Conservation (phyloP, 2,797 vertebrate species). For the Artibeus lituratus region DNA sequence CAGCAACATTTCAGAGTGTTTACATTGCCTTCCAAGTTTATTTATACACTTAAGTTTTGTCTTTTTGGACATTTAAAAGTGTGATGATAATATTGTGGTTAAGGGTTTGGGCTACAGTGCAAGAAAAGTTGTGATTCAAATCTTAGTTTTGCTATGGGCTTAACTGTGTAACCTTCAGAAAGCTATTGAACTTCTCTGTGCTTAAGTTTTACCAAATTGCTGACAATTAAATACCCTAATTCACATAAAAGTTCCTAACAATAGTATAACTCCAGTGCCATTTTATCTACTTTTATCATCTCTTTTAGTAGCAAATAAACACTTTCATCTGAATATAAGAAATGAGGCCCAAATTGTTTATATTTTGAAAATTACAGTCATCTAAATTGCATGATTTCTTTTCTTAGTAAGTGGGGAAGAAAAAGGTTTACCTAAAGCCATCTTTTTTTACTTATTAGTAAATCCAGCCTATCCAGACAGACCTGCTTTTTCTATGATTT, state of each 20-base stretch:
- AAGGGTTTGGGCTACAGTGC: neutral
- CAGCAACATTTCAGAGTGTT: neutral
- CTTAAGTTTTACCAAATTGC: neutral
- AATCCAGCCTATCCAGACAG: neutral
- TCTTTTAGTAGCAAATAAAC: neutral
- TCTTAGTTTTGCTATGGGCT: neutral
- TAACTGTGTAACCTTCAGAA: neutral
- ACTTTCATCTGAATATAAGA: neutral
- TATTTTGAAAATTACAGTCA: neutral
- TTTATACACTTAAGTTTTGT: neutral
- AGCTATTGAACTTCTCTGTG: neutral
- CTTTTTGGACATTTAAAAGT: neutral
- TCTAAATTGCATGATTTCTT: neutral
- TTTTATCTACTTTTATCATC: neutral
- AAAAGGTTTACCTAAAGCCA: neutral
- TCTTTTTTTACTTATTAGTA: neutral
- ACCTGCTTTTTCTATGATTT: neutral
- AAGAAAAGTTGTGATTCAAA: neutral
- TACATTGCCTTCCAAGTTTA: neutral
- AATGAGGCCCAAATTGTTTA: neutral
- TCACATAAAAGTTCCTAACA: neutral
- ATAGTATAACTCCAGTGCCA: neutral
- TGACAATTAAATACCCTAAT: neutral
- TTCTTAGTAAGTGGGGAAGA: neutral
- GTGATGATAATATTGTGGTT: neutral